Evolutionary conservation across 2,888 invertebrate genomes (phyloP).

Genomic region (Rhamnusium bicolor): DNA sequence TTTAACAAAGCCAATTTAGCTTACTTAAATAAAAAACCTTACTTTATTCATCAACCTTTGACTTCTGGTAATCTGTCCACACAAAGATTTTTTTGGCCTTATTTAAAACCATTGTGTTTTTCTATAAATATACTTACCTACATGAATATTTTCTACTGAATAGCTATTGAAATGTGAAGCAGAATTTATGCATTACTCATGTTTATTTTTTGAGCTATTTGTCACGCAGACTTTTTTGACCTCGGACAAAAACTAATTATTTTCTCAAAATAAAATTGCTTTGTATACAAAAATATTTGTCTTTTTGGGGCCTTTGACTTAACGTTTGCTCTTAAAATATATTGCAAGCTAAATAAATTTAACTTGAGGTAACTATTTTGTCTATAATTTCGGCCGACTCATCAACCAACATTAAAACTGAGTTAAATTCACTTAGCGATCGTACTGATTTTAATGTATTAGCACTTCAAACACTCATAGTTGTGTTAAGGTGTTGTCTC

Average conservation of each 20-base stretch:
- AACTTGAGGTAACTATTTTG: too few relatives aligned
- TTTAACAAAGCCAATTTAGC: not conserved
- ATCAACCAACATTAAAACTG: too few relatives aligned
- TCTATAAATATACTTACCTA: not conserved
- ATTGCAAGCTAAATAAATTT: not conserved
- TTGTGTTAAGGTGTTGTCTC: too few relatives aligned
- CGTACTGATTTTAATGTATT: too few relatives aligned
- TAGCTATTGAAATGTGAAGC: not conserved
- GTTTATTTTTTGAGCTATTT: not conserved
- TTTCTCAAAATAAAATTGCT: not conserved
- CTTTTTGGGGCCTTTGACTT: not conserved
- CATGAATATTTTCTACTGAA: not conserved
- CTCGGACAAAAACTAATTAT: slow-evolving; percentile 6
- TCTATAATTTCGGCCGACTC: too few relatives aligned
- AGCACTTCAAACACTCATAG: too few relatives aligned
- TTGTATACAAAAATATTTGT: slow-evolving; percentile 3
- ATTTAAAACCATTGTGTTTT: not conserved
- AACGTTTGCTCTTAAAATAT: not conserved
- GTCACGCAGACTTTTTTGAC: not conserved
- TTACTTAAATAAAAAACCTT: not conserved
- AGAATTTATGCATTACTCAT: not conserved
- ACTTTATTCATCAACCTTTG: too few relatives aligned
- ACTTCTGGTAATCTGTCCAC: too few relatives aligned
- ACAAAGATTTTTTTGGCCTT: not conserved
- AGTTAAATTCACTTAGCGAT: too few relatives aligned